Base-by-base conservation (phyloP, 2,113 vertebrate genomes). In the Bagarius yarrelli region DNA sequence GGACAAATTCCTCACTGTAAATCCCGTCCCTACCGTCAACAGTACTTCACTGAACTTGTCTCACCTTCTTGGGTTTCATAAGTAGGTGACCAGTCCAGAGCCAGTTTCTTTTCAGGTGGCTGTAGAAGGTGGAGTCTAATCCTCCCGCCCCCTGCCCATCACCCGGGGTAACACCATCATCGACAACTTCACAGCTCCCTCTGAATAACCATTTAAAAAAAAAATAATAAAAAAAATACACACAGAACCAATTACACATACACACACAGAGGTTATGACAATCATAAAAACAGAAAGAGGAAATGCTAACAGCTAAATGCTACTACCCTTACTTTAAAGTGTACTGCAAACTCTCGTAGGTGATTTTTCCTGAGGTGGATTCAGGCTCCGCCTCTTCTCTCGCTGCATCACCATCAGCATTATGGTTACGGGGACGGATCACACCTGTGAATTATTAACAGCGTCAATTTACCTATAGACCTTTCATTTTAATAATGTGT, bases 41-140 rank as follows among this genome's bases (percentile, higher is more conserved):
- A 61, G 12, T 61, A 30, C 59, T 16, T 14, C 27, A 6, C 30
- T 76, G n/a, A 40, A 30, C 6, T 14, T 0, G n/a, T 57, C 83
- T 73, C 76, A 99, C 96, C 87, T 89, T 91, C 82, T 85, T 94
- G 27, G 86, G 82, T 53, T 92, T 86, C 80, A 90, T 92, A 19
- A 98, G 94, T 13, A 98, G 93, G 60, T 96, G 95, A 87, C 93
- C 96, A 69, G 96, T 98, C 98, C 98, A 99, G 79, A 96, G 90
- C 98, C 98, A 99, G 76, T 99, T 99, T 34, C 98, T 95, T 86
- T 98, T 99, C 8, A 99, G 90, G 84, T 99, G 98, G 32, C 89
- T 91, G 5, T 95, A 99, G 85, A 98, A 97, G 44, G 94, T 95
- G 13, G 96, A 98, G 88, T 98, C 94, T 19, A 98, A 90, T 1